Evolutionary conservation across 2,797 vertebrate species (phyloP).

Genomic region (Channa striata): DNA sequence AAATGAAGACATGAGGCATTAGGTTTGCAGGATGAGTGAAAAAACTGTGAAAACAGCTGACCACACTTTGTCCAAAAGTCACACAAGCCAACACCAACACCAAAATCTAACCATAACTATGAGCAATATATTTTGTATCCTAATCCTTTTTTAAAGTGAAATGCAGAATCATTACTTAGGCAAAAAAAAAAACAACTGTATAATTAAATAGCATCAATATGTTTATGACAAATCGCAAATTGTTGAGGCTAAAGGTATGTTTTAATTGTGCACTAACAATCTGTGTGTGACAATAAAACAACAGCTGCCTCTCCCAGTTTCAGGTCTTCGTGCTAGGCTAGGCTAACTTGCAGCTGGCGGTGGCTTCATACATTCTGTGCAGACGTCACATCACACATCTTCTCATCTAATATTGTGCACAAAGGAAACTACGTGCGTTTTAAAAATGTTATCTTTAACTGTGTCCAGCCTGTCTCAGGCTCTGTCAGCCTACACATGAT

Average conservation of each 20-base stretch:
- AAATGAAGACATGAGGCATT: background rate
- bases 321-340: background rate
- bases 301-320: background rate
- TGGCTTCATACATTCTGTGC: background rate
- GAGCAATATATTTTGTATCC: too few relatives aligned
- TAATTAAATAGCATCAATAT: background rate
- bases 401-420: background rate
- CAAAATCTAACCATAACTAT: too few relatives aligned
- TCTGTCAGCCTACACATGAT: conserved; percentile 83
- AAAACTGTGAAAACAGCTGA: too few relatives aligned
- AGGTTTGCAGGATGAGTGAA: background rate
- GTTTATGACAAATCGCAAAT: background rate
- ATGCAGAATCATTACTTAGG: too few relatives aligned
- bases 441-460: conserved; percentile 68
- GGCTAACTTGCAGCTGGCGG: background rate
- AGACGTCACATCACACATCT: background rate
- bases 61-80: too few relatives aligned
- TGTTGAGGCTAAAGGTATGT: background rate
- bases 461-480: conserved; percentile 76
- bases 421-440: background rate
- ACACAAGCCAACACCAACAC: too few relatives aligned
- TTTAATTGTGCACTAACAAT: too few relatives aligned
- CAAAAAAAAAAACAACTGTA: too few relatives aligned
- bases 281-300: background rate
- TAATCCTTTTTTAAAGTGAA: too few relatives aligned